Conservation (phyloP, 2,888 invertebrate genomes). For the Epinotia nisella region DNA sequence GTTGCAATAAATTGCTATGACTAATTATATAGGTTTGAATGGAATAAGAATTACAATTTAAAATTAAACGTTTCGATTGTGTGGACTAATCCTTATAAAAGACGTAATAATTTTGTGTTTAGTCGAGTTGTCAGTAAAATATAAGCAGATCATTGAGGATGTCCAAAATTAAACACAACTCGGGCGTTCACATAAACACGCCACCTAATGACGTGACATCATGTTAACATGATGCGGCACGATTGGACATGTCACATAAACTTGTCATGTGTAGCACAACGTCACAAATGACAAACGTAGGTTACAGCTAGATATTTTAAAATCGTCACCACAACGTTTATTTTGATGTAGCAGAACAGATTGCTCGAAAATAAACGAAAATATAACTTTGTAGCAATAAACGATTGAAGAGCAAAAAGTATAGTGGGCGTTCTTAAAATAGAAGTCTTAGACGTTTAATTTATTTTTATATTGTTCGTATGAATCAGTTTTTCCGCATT, state of each 20-base stretch:
- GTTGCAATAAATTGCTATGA: no score
- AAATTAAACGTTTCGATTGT: no score
- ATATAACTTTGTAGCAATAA: slow-evolving; percentile 20
- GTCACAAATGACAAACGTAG: slow-evolving; percentile 14
- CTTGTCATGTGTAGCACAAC: not conserved
- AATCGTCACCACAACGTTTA: not conserved
- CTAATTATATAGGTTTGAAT: no score
- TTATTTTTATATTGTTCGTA: slow-evolving; percentile 24
- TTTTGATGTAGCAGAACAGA: not conserved
- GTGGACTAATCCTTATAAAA: no score
- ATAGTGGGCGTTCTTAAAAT: slow-evolving; percentile 9
- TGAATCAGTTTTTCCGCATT: not conserved
- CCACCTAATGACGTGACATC: slow-evolving; percentile 33
- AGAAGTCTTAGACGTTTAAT: slow-evolving; percentile 21
- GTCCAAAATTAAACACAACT: not conserved
- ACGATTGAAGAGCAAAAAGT: slow-evolving; percentile 17
- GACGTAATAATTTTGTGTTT: no score
- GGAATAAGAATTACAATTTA: no score
- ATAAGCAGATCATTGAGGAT: not conserved
- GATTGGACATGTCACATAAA: slow-evolving; percentile 32
- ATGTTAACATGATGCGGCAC: slow-evolving; percentile 26
- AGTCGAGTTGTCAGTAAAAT: no score
- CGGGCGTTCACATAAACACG: slow-evolving; percentile 11
- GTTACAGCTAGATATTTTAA: not conserved
- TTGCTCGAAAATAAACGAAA: not conserved